Percentiles rank a stretch among this genome's conserved stretches.
phyloP scores from a whole-genome alignment of 2,888 invertebrate genomes.

The Mycogona germanica region DNA sequence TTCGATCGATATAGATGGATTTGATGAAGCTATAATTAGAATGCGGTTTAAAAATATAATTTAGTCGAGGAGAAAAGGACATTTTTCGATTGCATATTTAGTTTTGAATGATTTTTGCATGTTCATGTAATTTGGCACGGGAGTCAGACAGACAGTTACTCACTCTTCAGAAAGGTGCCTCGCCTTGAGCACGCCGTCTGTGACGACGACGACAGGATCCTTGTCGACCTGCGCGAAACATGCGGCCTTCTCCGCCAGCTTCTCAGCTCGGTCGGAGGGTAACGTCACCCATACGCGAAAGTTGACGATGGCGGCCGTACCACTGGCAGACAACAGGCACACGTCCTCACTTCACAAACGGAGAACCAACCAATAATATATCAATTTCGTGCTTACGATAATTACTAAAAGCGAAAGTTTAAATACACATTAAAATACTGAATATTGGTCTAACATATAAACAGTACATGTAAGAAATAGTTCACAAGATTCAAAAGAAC shows the following conservation, averaged over 20 bases:
- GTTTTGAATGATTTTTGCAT: too few relatives aligned
- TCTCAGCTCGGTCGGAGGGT: not conserved
- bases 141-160: not conserved
- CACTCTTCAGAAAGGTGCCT: constrained; percentile 11
- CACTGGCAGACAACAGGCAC: constrained; percentile 82
- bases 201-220: too few relatives aligned
- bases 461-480: too few relatives aligned
- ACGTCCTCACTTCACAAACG: constrained; percentile 68
- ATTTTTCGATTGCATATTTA: too few relatives aligned
- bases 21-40: too few relatives aligned
- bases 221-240: not conserved
- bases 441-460: not conserved
- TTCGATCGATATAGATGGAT: too few relatives aligned
- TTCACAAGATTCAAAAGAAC: too few relatives aligned
- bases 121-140: too few relatives aligned
- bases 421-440: not conserved
- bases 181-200: too few relatives aligned
- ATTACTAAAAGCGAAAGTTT: not conserved
- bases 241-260: not conserved
- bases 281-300: not conserved
- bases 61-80: too few relatives aligned
- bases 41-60: too few relatives aligned
- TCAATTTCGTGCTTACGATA: not conserved
- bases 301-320: constrained; percentile 71
- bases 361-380: not conserved